Base-by-base conservation (phyloP, 2,888 invertebrate species). In the Chromoteleia sp. region DNA sequence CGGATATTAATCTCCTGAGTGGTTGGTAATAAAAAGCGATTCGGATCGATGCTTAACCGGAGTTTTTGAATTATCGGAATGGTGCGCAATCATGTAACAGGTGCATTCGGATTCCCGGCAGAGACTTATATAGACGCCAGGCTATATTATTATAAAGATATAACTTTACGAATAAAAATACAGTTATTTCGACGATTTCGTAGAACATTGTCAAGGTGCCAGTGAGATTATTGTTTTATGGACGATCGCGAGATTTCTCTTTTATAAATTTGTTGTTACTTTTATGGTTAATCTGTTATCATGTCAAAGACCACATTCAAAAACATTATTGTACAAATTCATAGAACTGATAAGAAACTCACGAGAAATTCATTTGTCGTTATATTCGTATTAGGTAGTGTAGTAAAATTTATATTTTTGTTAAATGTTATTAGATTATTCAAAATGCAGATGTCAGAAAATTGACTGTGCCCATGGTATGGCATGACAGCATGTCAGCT, bases 1-100 rank as follows among this genome's bases (percentile, higher is more conserved):
- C 82, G 82, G 78, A 82, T 82, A 82, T 82, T 82, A 78, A 82
- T 82, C 78, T 82, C 74, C 82, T 82, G 78, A 75, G 82, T 78
- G 82, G 82, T 78, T 75, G 78, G 82, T 82, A 82, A 82, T 78
- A 78, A 82, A 82, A 82, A 82, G 78, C 71, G 78, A 78, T 78
- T 82, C 82, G 78, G 77, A 78, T 82, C 81, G 81, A 82, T 82
- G 81, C 81, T 82, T 82, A 78, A 75, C 82, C 75, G 78, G 78
- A 70, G 74, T 82, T 82, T 78, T 74, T 82, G 82, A 82, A 82
- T 82, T 82, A 78, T 82, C 78, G 82, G 75, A 82, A 78, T 82
- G 74, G 78, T 71, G 78, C 48, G 75, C 78, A 78, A 82, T 78
- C 82, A 78, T 78, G 82, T 78, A 78, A 82, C 82, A 78, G 82